Conservation (phyloP, 1,140 invertebrate genomes). For the Bombus superbus region DNA sequence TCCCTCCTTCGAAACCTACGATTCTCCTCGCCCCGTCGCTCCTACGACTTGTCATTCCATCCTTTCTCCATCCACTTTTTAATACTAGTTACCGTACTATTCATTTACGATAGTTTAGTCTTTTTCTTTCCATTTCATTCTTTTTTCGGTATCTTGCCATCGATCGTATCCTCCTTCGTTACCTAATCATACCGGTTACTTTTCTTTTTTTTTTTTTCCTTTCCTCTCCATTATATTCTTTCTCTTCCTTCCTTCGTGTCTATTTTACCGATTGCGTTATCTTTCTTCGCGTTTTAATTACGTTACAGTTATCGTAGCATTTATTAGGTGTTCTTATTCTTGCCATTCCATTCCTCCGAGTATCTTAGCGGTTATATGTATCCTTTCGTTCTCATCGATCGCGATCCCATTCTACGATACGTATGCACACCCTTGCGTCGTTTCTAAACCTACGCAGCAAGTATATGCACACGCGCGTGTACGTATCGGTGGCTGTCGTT, state of each 20-base stretch:
- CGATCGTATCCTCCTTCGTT: no score
- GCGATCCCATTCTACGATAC: not conserved
- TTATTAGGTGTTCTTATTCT: no score
- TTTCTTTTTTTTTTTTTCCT: not conserved
- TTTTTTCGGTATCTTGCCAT: no score
- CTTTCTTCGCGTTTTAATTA: no score
- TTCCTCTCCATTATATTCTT: no score
- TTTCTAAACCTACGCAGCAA: no score
- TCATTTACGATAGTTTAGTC: not conserved
- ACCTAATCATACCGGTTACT: no score
- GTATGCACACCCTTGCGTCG: not conserved
- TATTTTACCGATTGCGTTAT: no score
- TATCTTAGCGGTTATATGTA: not conserved
- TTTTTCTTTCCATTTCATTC: not conserved
- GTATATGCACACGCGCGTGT: no score
- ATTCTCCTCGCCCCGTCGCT: slow-evolving; percentile 12
- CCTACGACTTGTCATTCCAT: not conserved
- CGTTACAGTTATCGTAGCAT: no score
- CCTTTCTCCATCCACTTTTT: not conserved
- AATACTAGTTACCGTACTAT: not conserved
- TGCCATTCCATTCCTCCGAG: not conserved
- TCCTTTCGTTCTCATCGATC: not conserved
- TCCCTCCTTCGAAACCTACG: not conserved
- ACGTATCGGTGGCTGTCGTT: no score
- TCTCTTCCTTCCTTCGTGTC: no score